These are phyloP conservation scores for Standfussiana lucernea DNA, from an alignment of 2,888 invertebrate genomes.

Conservation along the genomic window DNA sequence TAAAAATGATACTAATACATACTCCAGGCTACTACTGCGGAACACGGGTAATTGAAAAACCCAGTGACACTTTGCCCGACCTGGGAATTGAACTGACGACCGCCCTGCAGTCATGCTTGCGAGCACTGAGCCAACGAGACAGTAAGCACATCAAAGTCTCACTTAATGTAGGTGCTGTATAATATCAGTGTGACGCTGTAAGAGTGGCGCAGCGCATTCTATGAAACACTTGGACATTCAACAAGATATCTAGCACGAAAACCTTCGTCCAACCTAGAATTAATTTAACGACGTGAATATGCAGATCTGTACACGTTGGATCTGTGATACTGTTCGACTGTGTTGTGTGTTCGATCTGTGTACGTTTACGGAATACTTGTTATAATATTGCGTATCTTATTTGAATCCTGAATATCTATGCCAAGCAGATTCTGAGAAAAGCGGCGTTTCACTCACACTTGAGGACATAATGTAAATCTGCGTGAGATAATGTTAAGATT, in stretches of 20 bases:
- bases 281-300: slow-evolving; percentile 31
- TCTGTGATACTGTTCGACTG: too few relatives aligned
- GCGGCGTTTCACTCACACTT: neutral
- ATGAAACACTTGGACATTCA: slow-evolving; percentile 1
- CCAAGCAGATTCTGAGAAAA: neutral
- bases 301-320: neutral
- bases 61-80: neutral
- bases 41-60: neutral
- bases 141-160: neutral
- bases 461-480: slow-evolving; percentile 1
- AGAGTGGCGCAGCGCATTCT: slow-evolving; percentile 4
- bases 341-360: too few relatives aligned
- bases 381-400: slow-evolving; percentile 4
- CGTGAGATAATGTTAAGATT: neutral
- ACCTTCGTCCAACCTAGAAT: slow-evolving; percentile 27
- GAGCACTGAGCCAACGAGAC: neutral
- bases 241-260: slow-evolving; percentile 5
- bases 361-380: slow-evolving; percentile 1
- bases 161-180: slow-evolving; percentile 18
- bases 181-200: slow-evolving; percentile 1
- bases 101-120: neutral
- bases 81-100: neutral
- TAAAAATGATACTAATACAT: neutral
- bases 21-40: neutral
- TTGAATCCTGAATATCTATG: slow-evolving; percentile 14